phyloP scores from a whole-genome alignment of 2,113 vertebrate genomes.

The Tor tambroides region DNA sequence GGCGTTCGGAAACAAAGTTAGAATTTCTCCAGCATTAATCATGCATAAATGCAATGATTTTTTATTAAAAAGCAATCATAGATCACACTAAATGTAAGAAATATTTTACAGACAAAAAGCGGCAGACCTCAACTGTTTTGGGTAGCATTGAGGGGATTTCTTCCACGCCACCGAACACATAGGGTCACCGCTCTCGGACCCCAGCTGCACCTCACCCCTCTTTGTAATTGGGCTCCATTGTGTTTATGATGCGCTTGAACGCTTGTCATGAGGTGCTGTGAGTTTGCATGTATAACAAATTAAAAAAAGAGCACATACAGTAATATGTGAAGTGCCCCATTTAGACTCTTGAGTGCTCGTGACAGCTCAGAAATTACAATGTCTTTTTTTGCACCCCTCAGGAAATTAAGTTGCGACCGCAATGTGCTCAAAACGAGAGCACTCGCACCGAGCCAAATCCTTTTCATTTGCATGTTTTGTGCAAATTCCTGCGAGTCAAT shows the following conservation, averaged over 20 bases:
- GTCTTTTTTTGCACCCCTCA: conserved; percentile 46
- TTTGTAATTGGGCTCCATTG: conserved; percentile 10
- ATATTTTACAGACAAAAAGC: not conserved
- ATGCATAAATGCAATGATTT: not conserved
- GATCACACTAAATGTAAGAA: not conserved
- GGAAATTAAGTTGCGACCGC: conserved; percentile 56
- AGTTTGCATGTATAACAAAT: not conserved
- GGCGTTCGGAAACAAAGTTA: not conserved
- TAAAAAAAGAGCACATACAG: conserved; percentile 17
- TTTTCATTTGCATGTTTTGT: conserved; percentile 53
- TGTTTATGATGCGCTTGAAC: conserved; percentile 28
- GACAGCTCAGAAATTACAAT: conserved; percentile 33
- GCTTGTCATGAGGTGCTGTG: conserved; percentile 22
- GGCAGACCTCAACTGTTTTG: not conserved
- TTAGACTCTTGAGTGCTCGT: conserved; percentile 26
- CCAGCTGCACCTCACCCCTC: not conserved
- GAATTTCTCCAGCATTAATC: not conserved
- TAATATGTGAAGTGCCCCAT: conserved; percentile 35
- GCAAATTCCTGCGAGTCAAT: conserved; percentile 27
- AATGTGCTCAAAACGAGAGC: conserved; percentile 47
- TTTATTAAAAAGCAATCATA: not conserved
- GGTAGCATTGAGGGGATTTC: not conserved
- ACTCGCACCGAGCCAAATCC: conserved; percentile 18
- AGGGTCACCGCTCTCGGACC: not conserved
- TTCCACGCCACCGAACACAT: not conserved